Evolutionary conservation across 2,113 vertebrate species (phyloP).

Genomic region (Mirza zaza): DNA sequence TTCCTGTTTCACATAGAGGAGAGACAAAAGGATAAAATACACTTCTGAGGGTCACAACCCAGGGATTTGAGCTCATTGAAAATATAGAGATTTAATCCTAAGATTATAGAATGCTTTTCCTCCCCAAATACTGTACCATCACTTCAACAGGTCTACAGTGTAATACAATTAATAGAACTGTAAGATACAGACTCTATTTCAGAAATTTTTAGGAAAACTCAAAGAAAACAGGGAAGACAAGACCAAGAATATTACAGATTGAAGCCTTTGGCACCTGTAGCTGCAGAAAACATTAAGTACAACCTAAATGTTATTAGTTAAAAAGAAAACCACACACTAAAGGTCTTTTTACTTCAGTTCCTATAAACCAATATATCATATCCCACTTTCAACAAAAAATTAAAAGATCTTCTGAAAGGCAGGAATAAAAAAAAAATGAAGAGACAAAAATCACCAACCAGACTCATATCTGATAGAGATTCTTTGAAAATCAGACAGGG

Average conservation of each 20-base stretch:
- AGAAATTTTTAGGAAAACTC: neutral
- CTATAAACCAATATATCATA: neutral
- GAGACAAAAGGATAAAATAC: neutral
- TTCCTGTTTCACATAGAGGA: neutral
- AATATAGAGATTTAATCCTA: neutral
- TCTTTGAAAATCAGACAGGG: neutral
- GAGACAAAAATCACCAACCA: neutral
- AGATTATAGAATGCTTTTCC: neutral
- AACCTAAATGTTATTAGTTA: neutral
- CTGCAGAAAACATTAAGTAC: neutral
- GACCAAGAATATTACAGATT: neutral
- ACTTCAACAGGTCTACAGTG: neutral
- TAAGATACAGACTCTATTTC: neutral
- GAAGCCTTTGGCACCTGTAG: neutral
- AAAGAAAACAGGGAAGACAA: neutral
- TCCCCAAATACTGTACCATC: neutral
- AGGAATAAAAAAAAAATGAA: neutral
- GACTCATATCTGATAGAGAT: neutral
- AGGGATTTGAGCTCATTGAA: neutral
- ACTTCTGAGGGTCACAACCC: neutral
- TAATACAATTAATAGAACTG: neutral
- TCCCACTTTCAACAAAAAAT: neutral
- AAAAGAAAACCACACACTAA: neutral
- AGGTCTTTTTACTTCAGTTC: neutral
- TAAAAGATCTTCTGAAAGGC: neutral